A percentile compares a stretch with the other conserved stretches of the same genome.
These are phyloP conservation scores for Chondrosia reniformis DNA, from an alignment of 37 sponge, comb jelly and placozoan genomes.

Conservation along the genomic window DNA sequence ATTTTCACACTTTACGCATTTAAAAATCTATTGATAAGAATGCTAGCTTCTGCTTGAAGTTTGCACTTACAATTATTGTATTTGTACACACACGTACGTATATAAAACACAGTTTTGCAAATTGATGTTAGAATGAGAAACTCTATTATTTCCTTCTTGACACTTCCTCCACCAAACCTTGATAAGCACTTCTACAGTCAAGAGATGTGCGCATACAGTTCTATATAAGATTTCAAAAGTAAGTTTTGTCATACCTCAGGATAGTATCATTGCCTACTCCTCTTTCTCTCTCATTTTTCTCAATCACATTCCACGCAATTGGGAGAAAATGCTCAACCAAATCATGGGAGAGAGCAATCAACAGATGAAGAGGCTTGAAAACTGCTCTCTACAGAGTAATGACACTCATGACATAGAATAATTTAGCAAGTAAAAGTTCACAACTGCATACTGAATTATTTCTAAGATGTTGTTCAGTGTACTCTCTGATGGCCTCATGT, in stretches of 20 bases:
- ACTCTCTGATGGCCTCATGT: neutral
- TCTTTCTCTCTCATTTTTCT: neutral
- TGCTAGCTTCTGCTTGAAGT: too few relatives aligned
- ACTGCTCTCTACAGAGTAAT: neutral
- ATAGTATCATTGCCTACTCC: neutral
- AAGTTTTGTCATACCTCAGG: conserved; percentile 7
- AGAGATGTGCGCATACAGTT: neutral
- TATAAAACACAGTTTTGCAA: too few relatives aligned
- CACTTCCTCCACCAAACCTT: neutral
- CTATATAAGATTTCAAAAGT: neutral
- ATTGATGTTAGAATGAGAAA: too few relatives aligned
- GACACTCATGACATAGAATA: neutral
- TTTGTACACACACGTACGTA: too few relatives aligned
- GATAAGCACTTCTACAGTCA: neutral
- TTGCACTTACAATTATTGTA: too few relatives aligned
- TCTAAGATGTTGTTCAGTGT: neutral
- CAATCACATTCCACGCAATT: neutral
- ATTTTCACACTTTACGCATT: too few relatives aligned
- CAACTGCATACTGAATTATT: too few relatives aligned
- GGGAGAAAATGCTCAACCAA: conserved; percentile 6
- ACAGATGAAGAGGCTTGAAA: neutral
- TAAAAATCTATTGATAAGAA: too few relatives aligned
- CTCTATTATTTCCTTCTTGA: too few relatives aligned
- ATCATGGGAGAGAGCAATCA: neutral
- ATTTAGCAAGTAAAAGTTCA: neutral